These are phyloP conservation scores for Amblyjoppa fuscipennis DNA, from an alignment of 2,888 invertebrate species.

Conservation along the genomic window DNA sequence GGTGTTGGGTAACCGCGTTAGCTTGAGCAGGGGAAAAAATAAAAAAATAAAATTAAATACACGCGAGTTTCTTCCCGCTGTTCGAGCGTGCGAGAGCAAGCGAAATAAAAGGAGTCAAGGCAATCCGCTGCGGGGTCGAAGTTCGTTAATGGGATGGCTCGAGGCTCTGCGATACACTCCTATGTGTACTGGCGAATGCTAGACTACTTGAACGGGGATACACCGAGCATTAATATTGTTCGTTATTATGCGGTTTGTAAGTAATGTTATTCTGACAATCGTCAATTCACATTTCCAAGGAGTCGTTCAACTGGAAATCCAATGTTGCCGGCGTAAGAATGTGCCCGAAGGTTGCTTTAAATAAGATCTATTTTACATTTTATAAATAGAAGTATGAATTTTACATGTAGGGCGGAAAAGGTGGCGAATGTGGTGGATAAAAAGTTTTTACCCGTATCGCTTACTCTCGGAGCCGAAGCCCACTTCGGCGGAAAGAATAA, in stretches of 20 bases:
- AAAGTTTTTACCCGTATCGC: too few species aligned
- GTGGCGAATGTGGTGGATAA: too few species aligned
- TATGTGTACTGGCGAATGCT: background rate
- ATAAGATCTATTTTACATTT: too few species aligned
- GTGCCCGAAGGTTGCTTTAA: too few species aligned
- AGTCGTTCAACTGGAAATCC: background rate
- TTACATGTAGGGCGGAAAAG: too few species aligned
- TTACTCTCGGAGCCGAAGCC: too few species aligned
- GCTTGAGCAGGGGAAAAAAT: background rate
- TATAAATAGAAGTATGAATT: too few species aligned
- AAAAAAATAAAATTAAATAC: background rate
- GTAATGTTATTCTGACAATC: background rate
- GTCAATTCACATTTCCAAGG: background rate
- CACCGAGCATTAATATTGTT: conserved; percentile 6
- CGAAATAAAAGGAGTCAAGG: conserved; percentile 21
- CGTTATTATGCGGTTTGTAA: background rate
- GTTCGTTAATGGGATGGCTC: conserved; percentile 20
- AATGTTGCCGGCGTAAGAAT: background rate
- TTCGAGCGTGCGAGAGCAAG: background rate
- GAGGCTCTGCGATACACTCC: background rate
- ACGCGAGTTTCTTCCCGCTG: background rate
- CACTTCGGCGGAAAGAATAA: too few species aligned
- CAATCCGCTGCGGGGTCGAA: conserved; percentile 6
- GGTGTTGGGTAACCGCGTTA: background rate
- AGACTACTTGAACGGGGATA: conserved; percentile 3